Percentiles rank a stretch among this genome's conserved stretches.
These are phyloP conservation scores for Triplophysa tibetana DNA, from an alignment of 2,113 vertebrate species.

Conservation along the genomic window DNA sequence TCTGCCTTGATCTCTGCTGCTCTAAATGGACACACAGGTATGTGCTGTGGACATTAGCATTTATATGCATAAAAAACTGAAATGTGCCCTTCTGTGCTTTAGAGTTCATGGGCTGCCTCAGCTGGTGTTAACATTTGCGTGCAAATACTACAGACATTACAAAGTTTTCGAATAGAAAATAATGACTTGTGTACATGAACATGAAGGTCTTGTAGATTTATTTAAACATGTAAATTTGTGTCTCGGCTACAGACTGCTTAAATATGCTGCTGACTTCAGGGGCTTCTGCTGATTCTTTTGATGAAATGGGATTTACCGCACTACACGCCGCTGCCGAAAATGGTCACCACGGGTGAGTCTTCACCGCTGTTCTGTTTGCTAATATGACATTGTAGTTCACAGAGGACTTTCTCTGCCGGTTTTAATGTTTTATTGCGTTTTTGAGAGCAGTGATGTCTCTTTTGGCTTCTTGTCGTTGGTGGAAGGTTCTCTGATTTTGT, in stretches of 20 bases:
- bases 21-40: slow-evolving; percentile 94
- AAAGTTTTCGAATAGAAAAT: not conserved
- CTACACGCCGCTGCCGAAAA: slow-evolving; percentile 88
- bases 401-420: not conserved
- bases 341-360: slow-evolving; percentile 86
- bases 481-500: too few species aligned
- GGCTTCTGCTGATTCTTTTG: slow-evolving; percentile 82
- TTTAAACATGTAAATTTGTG: not conserved
- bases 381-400: slow-evolving; percentile 16
- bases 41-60: not conserved
- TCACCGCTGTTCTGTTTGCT: not conserved
- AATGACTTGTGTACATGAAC: not conserved
- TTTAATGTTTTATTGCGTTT: not conserved
- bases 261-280: slow-evolving; percentile 92
- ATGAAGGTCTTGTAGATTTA: not conserved
- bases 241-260: slow-evolving; percentile 82
- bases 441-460: not conserved
- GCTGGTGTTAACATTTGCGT: too few species aligned
- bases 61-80: not conserved
- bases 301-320: slow-evolving; percentile 89
- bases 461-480: too few species aligned
- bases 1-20: slow-evolving; percentile 99
- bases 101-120: not conserved
- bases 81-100: not conserved
- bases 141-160: not conserved